These are phyloP conservation scores for Catotricha subobsoleta DNA, from an alignment of 2,888 invertebrate genomes.

Conservation along the genomic window DNA sequence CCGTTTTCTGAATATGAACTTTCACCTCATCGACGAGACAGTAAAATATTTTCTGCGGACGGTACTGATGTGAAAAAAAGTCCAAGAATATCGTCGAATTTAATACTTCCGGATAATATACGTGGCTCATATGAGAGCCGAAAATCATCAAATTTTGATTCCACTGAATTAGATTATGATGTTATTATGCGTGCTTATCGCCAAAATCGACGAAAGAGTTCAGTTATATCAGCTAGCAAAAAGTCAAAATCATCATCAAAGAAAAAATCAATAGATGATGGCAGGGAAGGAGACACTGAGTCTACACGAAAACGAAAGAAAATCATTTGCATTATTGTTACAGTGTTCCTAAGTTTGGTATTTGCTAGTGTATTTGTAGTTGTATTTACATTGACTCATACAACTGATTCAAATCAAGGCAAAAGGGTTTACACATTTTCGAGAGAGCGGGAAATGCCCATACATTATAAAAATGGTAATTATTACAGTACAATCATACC, in stretches of 20 bases:
- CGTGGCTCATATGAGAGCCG: slow-evolving; percentile 17
- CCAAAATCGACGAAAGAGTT: slow-evolving; percentile 19
- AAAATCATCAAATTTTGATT: slow-evolving; percentile 19
- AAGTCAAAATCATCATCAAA: not conserved
- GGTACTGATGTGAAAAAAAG: slow-evolving; percentile 24
- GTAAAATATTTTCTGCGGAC: slow-evolving; percentile 20
- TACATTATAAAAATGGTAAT: slow-evolving; percentile 29
- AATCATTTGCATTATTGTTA: slow-evolving; percentile 51
- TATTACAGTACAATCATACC: too few relatives aligned
- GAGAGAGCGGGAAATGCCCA: slow-evolving; percentile 29
- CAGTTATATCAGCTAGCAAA: not conserved
- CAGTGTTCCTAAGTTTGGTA: slow-evolving; percentile 53
- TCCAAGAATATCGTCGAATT: slow-evolving; percentile 17
- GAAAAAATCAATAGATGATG: slow-evolving; percentile 15
- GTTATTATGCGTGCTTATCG: slow-evolving; percentile 25
- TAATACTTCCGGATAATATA: not conserved
- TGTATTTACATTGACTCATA: slow-evolving; percentile 57
- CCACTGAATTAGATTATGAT: slow-evolving; percentile 20
- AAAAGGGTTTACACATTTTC: slow-evolving; percentile 46
- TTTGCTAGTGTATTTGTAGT: slow-evolving; percentile 57
- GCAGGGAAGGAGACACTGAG: slow-evolving; percentile 33
- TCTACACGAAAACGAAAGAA: slow-evolving; percentile 49
- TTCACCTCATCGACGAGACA: slow-evolving; percentile 24
- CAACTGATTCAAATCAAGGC: slow-evolving; percentile 45
- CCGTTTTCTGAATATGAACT: slow-evolving; percentile 25